These are phyloP conservation scores for Sicus ferrugineus DNA, from an alignment of 2,888 invertebrate species.

Conservation along the genomic window DNA sequence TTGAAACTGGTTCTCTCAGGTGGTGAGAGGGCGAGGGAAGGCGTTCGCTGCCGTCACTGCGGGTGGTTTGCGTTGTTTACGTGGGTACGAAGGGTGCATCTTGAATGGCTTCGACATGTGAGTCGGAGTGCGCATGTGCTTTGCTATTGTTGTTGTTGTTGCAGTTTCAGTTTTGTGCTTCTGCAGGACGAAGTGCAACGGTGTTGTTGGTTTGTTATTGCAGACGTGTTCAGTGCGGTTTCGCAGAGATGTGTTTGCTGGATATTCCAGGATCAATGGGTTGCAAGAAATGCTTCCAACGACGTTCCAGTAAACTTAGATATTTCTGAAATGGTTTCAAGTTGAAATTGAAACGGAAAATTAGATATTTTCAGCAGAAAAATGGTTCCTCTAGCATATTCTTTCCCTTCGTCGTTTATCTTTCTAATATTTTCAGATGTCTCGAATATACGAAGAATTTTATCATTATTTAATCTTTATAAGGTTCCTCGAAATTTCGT, in stretches of 20 bases:
- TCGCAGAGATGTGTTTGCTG: neutral
- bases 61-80: neutral
- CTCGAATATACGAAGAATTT: too few relatives aligned
- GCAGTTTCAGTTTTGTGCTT: neutral
- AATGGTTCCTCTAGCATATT: too few relatives aligned
- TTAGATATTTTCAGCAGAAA: too few relatives aligned
- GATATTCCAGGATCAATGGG: too few relatives aligned
- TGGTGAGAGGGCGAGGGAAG: constrained; percentile 19
- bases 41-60: constrained; percentile 1
- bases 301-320: too few relatives aligned
- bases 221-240: neutral
- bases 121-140: constrained; percentile 14
- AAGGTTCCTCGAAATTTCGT: too few relatives aligned
- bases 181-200: neutral
- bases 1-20: constrained; percentile 38
- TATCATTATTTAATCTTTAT: too few relatives aligned
- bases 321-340: too few relatives aligned
- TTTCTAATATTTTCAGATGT: too few relatives aligned
- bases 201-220: neutral
- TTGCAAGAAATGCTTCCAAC: too few relatives aligned
- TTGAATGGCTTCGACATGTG: neutral
- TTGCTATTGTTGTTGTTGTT: neutral
- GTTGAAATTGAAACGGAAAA: too few relatives aligned
- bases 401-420: too few relatives aligned
- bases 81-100: neutral